Conservation (phyloP, 2,888 invertebrate genomes). For the Orthosia cruda region DNA sequence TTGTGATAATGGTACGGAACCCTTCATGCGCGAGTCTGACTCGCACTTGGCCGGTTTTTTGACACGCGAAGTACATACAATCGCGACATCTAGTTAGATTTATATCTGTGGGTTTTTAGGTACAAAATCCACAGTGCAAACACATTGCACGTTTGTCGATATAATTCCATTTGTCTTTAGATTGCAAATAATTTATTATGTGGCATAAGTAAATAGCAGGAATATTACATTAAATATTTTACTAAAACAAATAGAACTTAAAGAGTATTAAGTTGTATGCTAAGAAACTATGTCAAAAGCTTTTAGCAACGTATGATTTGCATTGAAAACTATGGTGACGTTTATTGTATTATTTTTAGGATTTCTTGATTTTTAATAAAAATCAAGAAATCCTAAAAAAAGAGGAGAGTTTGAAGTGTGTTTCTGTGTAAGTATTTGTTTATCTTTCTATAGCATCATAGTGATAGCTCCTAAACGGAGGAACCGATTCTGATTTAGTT, state of each 20-base stretch:
- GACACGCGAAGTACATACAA: too few species aligned
- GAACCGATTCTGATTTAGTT: too few species aligned
- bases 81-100: too few species aligned
- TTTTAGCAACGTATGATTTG: background rate
- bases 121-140: conserved; percentile 12
- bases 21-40: too few species aligned
- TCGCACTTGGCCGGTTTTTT: too few species aligned
- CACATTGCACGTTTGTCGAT: background rate
- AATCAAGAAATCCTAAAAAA: too few species aligned
- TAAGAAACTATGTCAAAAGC: conserved; percentile 36
- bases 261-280: background rate
- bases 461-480: too few species aligned
- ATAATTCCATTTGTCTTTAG: conserved; percentile 5
- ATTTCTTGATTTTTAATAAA: too few species aligned
- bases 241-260: conserved; percentile 34
- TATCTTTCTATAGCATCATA: too few species aligned
- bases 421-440: too few species aligned
- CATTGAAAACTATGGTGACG: background rate
- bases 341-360: background rate
- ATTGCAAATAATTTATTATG: conserved; percentile 42
- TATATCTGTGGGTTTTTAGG: background rate
- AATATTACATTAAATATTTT: conserved; percentile 19
- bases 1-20: too few species aligned
- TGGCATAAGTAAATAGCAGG: conserved; percentile 18
- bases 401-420: too few species aligned